Base-by-base conservation (phyloP, 2,113 vertebrate species). In the Apeltes quadracus region DNA sequence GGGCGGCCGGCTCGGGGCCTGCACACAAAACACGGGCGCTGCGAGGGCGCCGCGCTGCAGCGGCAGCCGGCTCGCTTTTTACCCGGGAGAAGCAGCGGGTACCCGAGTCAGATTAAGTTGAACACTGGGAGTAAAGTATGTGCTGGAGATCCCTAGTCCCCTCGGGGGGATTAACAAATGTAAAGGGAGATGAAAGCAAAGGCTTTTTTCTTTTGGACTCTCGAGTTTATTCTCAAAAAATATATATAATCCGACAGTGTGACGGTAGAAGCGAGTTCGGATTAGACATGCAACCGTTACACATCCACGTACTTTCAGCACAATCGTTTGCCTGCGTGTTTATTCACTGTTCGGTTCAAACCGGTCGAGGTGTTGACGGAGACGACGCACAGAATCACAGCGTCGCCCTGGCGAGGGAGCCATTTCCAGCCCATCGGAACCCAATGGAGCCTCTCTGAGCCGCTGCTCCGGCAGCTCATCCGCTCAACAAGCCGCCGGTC, bases 151-250 rank as follows among this genome's bases (percentile, higher is more conserved):
- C 69, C 11, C n/a, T 32, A 76, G 39, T 57, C 55, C 13, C 27
- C 27, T 55, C 56, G 15, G 22, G 59, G n/a, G 61, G 76, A 67
- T 81, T 13, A 64, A 23, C 9, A 65, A 59, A 87, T 63, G 58
- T 59, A 56, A 75, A 69, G 62, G 84, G 36, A 75, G 62, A 83
- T 86, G 41, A 78, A 75, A 76, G 51, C 23, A 61, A 81, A 71
- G 76, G 55, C 32, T 34, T 34, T 34, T 34, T 34, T 34, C 7
- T 34, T 34, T 34, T 74, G 70, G 83, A 71, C 39, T 43, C 4
- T 43, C 15, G 63, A 79, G 61, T 84, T 82, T 23, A 76, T 76
- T 64, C 48, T 76, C 34, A 62, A 57, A 71, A 50, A 7, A 13
- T 18, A 23, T 78, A 71, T 57, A 58, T 32, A 76, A 83, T 74